Conservation (phyloP, 1,140 invertebrate genomes). For the Drosophila orosa region DNA sequence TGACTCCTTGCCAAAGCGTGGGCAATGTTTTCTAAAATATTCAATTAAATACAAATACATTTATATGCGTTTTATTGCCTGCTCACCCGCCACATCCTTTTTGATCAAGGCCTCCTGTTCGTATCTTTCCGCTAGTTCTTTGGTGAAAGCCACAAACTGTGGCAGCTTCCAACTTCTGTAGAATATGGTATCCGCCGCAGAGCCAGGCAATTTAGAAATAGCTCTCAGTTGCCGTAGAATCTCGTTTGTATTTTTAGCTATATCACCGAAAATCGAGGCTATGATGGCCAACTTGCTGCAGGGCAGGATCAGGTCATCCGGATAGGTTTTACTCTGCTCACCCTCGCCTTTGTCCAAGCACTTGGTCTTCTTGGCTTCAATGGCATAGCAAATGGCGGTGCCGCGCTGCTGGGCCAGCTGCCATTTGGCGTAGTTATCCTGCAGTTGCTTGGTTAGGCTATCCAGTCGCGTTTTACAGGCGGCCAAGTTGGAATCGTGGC, state of each 20-base stretch:
- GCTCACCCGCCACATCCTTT: conserved; percentile 56
- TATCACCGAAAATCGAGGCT: conserved; percentile 71
- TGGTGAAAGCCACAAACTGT: conserved; percentile 66
- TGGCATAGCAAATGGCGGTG: conserved; percentile 62
- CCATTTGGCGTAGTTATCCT: conserved; percentile 75
- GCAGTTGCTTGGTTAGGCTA: conserved; percentile 48
- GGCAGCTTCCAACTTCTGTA: conserved; percentile 67
- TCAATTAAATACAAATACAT: too few species aligned
- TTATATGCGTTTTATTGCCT: background rate
- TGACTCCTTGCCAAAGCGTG: conserved; percentile 57
- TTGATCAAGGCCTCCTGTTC: conserved; percentile 61
- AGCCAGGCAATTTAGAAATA: conserved; percentile 47
- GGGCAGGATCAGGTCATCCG: conserved; percentile 47
- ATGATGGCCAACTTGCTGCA: conserved; percentile 74
- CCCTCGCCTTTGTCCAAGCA: conserved; percentile 46
- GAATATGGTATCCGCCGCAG: conserved; percentile 43
- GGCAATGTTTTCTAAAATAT: conserved; percentile 61
- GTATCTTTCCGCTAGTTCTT: conserved; percentile 59
- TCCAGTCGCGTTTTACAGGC: conserved; percentile 56
- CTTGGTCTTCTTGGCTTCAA: conserved; percentile 70
- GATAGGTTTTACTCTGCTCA: conserved; percentile 34
- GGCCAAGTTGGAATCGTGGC: conserved; percentile 46
- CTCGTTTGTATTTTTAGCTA: conserved; percentile 57
- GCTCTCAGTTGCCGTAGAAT: conserved; percentile 55
- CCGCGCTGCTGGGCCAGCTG: conserved; percentile 74